phyloP scores from a whole-genome alignment of 1,140 invertebrate species.

The Triops cancriformis region DNA sequence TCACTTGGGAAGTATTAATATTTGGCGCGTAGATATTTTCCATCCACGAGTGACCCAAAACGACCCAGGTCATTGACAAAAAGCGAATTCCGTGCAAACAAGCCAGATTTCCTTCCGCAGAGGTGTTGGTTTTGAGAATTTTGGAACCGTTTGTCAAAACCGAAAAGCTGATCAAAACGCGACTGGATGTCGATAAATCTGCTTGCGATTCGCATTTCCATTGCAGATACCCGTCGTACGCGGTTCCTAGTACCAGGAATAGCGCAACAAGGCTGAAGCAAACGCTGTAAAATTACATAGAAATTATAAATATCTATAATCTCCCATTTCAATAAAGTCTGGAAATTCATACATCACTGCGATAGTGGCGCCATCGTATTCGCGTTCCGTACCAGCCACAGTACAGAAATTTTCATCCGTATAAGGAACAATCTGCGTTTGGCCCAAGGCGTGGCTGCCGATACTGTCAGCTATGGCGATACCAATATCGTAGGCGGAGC shows the following conservation, averaged over 20 bases:
- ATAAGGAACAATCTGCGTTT: background rate
- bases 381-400: background rate
- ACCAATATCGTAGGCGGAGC: background rate
- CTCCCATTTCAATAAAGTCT: no score
- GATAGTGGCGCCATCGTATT: slow-evolving; percentile 5
- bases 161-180: slow-evolving; percentile 32
- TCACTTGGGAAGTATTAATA: background rate
- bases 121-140: slow-evolving; percentile 34
- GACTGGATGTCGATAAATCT: background rate
- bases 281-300: background rate
- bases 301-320: no score
- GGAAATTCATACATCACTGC: slow-evolving; percentile 19
- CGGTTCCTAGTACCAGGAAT: background rate
- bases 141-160: slow-evolving; percentile 39
- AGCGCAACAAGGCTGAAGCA: slow-evolving; percentile 14
- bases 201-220: background rate
- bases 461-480: background rate
- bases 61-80: slow-evolving; percentile 77
- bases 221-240: slow-evolving; percentile 20
- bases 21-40: slow-evolving; percentile 47
- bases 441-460: background rate
- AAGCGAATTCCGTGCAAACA: slow-evolving; percentile 75
- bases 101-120: slow-evolving; percentile 56
- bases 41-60: slow-evolving; percentile 80
- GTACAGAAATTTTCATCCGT: slow-evolving; percentile 17